Evolutionary conservation across 1,140 invertebrate species (phyloP).

Genomic region (Brachionus calyciflorus): DNA sequence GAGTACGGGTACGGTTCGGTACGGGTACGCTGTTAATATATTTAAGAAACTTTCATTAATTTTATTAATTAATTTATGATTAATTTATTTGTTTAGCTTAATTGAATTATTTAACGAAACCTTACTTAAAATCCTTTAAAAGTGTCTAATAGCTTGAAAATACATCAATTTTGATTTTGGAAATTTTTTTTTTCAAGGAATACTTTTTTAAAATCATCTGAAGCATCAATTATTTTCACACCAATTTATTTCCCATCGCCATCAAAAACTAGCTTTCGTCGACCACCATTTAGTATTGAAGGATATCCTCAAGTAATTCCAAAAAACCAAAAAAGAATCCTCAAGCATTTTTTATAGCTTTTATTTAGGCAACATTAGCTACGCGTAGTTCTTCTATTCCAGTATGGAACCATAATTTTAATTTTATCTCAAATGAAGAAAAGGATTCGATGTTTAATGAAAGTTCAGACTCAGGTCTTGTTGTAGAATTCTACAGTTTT

Average conservation of each 20-base stretch:
- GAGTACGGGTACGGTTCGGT: too few relatives aligned
- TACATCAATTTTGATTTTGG: too few relatives aligned
- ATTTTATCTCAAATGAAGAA: slow-evolving; percentile 33
- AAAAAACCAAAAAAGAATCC: background rate
- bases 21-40: too few relatives aligned
- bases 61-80: too few relatives aligned
- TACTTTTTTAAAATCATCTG: slow-evolving; percentile 26
- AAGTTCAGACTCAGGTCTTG: background rate
- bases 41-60: too few relatives aligned
- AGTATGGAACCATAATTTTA: slow-evolving; percentile 34
- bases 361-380: background rate
- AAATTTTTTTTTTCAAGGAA: background rate
- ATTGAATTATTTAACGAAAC: too few relatives aligned
- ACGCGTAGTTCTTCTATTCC: background rate
- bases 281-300: background rate
- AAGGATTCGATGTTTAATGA: slow-evolving; percentile 37
- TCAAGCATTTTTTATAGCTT: background rate
- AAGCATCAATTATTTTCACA: slow-evolving; percentile 8
- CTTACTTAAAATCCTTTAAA: too few relatives aligned
- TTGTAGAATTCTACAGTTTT: slow-evolving; percentile 39
- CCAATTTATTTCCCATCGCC: slow-evolving; percentile 16
- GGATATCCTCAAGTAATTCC: slow-evolving; percentile 29
- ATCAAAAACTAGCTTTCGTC: background rate
- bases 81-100: too few relatives aligned
- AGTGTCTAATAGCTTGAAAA: too few relatives aligned